Conservation (phyloP, 2,888 invertebrate species). For the Anthrax anthrax region DNA sequence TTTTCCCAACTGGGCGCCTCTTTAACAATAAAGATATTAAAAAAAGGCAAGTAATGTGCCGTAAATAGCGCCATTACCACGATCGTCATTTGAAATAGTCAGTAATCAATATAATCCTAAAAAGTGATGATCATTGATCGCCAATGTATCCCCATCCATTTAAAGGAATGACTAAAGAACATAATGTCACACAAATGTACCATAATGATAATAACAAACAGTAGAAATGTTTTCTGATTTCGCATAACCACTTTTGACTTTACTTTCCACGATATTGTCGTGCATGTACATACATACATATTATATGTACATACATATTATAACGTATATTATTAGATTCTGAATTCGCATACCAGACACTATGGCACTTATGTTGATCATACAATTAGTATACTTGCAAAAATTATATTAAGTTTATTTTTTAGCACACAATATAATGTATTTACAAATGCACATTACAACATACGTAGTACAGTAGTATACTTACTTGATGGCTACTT, state of each 20-base stretch:
- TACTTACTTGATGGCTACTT: too few relatives aligned
- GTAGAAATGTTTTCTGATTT: neutral
- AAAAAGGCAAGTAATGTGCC: constrained; percentile 1
- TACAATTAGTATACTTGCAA: too few relatives aligned
- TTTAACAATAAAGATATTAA: constrained; percentile 1
- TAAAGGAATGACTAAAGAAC: neutral
- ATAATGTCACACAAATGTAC: too few relatives aligned
- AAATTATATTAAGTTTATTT: too few relatives aligned
- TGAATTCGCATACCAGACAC: constrained; percentile 8
- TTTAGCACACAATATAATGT: too few relatives aligned
- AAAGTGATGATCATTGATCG: constrained; percentile 1
- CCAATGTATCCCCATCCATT: constrained; percentile 1
- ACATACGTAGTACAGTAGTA: too few relatives aligned
- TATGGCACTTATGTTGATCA: constrained; percentile 7
- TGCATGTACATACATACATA: too few relatives aligned
- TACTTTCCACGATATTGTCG: too few relatives aligned
- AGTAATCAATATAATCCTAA: neutral
- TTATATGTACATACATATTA: too few relatives aligned
- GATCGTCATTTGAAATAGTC: constrained; percentile 4
- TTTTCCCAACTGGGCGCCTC: constrained; percentile 6
- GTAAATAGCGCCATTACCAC: constrained; percentile 3
- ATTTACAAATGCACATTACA: too few relatives aligned
- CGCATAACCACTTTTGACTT: too few relatives aligned
- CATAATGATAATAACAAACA: too few relatives aligned
- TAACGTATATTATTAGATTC: neutral